A percentile compares a stretch with the other conserved stretches of the same genome.
Evolutionary conservation across 2,888 invertebrate genomes (phyloP).

Genomic region (Drosophila melanosoma): DNA sequence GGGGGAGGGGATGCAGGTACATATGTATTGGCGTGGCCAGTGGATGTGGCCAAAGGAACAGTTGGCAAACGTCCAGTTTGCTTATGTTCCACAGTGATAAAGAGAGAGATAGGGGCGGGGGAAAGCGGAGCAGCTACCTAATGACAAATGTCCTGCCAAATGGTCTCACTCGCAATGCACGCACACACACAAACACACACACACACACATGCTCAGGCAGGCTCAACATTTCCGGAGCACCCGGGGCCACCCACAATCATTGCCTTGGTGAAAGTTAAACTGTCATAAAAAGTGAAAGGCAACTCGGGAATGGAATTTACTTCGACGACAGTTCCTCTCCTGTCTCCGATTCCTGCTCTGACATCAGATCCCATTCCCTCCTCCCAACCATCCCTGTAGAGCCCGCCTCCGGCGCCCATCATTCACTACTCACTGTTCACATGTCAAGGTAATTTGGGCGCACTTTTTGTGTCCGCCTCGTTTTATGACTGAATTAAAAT

Average conservation of each 20-base stretch:
- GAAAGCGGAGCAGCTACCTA: slow-evolving; percentile 20
- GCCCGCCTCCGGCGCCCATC: neutral
- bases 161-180: slow-evolving; percentile 71
- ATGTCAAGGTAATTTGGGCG: slow-evolving; percentile 80
- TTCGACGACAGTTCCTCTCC: slow-evolving; percentile 15
- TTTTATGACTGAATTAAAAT: slow-evolving; percentile 77
- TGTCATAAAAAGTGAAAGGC: slow-evolving; percentile 81
- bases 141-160: slow-evolving; percentile 75
- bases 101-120: neutral
- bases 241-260: slow-evolving; percentile 42
- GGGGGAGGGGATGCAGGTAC: neutral
- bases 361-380: slow-evolving; percentile 14
- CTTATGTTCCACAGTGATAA: neutral
- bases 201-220: slow-evolving; percentile 31
- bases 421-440: slow-evolving; percentile 33
- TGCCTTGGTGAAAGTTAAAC: slow-evolving; percentile 72
- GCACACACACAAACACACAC: slow-evolving; percentile 42
- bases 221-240: neutral
- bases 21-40: neutral
- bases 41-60: neutral
- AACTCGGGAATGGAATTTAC: slow-evolving; percentile 62
- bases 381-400: neutral
- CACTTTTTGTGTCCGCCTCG: slow-evolving; percentile 76
- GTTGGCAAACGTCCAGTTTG: slow-evolving; percentile 6
- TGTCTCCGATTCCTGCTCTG: slow-evolving; percentile 8